Evolutionary conservation across 2,888 invertebrate genomes (phyloP).

Genomic region (Chaetogeoica ovagalla): DNA sequence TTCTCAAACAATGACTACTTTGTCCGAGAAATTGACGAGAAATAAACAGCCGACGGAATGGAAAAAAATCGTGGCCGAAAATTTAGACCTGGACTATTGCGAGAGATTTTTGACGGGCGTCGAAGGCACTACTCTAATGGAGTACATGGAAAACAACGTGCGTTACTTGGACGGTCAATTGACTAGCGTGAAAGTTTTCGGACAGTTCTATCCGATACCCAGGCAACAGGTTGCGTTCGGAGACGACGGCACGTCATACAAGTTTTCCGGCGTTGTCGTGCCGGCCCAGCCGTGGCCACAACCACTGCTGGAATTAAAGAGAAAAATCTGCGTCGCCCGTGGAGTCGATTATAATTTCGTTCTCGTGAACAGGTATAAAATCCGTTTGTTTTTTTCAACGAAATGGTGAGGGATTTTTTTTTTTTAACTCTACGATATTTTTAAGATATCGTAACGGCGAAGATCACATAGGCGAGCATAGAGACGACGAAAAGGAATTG

Average conservation of each 20-base stretch:
- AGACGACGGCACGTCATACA: constrained; percentile 68
- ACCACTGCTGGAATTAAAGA: constrained; percentile 62
- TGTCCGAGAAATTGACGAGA: constrained; percentile 32
- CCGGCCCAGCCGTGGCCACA: constrained; percentile 69
- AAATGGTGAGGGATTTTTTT: background rate
- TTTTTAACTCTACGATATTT: background rate
- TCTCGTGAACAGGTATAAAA: constrained; percentile 67
- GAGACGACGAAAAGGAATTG: constrained; percentile 72
- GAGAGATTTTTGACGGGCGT: constrained; percentile 53
- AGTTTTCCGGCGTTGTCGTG: constrained; percentile 68
- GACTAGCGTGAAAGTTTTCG: constrained; percentile 67
- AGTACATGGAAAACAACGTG: constrained; percentile 64
- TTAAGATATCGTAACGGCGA: constrained; percentile 69
- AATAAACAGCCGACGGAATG: constrained; percentile 55
- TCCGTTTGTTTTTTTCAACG: background rate
- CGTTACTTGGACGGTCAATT: constrained; percentile 70
- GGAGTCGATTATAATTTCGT: constrained; percentile 69
- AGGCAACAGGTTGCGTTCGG: constrained; percentile 72
- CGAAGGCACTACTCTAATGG: constrained; percentile 63
- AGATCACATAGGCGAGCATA: constrained; percentile 73
- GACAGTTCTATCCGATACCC: constrained; percentile 70
- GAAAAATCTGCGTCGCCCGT: constrained; percentile 63
- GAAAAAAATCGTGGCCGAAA: constrained; percentile 62
- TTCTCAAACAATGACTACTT: constrained; percentile 2
- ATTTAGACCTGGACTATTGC: constrained; percentile 66